Evolutionary conservation across 2,888 invertebrate genomes (phyloP).

Genomic region (Gryllus longicercus): DNA sequence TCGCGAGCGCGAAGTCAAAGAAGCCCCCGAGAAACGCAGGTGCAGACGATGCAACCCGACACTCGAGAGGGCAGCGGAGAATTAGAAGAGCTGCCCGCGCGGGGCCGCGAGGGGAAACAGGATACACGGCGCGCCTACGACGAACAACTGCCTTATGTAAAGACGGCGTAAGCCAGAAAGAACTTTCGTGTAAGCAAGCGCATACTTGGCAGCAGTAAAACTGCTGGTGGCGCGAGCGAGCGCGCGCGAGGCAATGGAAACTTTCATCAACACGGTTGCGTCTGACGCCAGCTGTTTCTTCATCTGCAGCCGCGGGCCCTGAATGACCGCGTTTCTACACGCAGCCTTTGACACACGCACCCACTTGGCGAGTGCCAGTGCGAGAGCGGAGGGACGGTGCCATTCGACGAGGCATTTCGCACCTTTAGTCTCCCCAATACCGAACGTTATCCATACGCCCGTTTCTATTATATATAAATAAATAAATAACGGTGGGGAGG

Average conservation of each 20-base stretch:
- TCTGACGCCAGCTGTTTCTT: conserved; percentile 6
- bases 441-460: too few relatives aligned
- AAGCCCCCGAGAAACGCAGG: too few relatives aligned
- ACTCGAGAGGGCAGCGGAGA: too few relatives aligned
- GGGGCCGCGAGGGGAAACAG: background rate
- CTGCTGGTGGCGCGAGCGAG: background rate
- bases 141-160: conserved; percentile 5
- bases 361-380: too few relatives aligned
- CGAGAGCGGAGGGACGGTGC: too few relatives aligned
- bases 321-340: conserved; percentile 1
- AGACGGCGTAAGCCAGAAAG: background rate
- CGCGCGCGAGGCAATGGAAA: background rate
- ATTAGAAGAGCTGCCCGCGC: too few relatives aligned
- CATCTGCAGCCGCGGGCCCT: background rate
- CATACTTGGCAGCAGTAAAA: conserved; percentile 1
- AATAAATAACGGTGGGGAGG: too few relatives aligned
- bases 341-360: background rate
- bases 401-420: too few relatives aligned
- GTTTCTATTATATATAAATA: too few relatives aligned
- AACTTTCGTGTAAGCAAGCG: background rate
- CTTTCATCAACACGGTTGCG: conserved; percentile 17
- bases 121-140: background rate
- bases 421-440: too few relatives aligned
- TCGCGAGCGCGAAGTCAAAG: too few relatives aligned
- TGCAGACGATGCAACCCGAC: too few relatives aligned